Conservation (phyloP, 2,888 invertebrate species). For the Eupithecia exiguata region DNA sequence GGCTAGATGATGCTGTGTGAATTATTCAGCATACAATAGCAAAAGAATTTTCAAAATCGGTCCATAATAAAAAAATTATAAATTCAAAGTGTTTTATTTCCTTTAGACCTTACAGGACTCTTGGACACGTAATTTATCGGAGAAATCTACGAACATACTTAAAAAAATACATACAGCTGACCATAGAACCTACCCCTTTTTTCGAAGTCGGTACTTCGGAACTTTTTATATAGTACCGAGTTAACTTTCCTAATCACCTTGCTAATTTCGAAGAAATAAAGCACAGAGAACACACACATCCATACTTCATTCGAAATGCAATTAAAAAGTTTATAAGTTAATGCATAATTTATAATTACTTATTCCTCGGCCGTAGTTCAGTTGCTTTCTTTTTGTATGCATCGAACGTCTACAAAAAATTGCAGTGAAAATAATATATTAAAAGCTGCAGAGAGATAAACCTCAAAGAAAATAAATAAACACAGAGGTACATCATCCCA, state of each 20-base stretch:
- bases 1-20: no score
- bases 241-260: background rate
- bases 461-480: constrained; percentile 49
- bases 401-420: constrained; percentile 13
- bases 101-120: no score
- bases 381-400: constrained; percentile 13
- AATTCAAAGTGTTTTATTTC: no score
- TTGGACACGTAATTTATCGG: no score
- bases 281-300: background rate
- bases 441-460: constrained; percentile 44
- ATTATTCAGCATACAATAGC: no score
- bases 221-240: background rate
- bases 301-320: background rate
- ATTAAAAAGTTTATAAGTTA: background rate
- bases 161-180: no score
- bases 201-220: no score
- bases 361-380: background rate
- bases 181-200: no score
- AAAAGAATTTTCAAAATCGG: no score
- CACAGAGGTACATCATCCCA: constrained; percentile 57
- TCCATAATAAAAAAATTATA: no score
- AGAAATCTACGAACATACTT: no score
- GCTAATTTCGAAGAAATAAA: background rate
- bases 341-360: background rate
- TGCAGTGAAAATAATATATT: constrained; percentile 45